Evolutionary conservation across 2,113 vertebrate species (phyloP).

Genomic region (Sinocyclocheilus maitianheensis): DNA sequence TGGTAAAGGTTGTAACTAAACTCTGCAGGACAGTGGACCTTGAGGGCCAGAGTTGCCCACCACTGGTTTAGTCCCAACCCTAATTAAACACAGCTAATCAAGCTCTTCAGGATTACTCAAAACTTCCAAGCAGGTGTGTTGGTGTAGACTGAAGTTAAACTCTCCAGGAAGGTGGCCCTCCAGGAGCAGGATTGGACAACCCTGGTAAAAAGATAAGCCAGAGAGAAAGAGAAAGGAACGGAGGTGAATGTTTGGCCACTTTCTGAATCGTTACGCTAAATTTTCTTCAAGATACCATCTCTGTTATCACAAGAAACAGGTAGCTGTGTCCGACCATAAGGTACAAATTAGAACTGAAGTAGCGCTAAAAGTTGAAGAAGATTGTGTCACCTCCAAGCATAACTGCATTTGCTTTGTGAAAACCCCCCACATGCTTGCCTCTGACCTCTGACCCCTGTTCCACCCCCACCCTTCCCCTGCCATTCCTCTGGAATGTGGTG

Average conservation of each 20-base stretch:
- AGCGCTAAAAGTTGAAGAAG: neutral
- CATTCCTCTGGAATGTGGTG: conserved; percentile 69
- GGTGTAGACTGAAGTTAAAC: too few relatives aligned
- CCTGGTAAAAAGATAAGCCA: conserved; percentile 2
- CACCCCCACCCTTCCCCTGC: conserved; percentile 34
- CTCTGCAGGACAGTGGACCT: too few relatives aligned
- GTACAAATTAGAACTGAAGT: conserved; percentile 9
- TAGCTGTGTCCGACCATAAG: neutral
- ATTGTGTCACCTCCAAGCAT: conserved; percentile 42
- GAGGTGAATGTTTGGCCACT: neutral
- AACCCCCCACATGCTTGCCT: conserved; percentile 56
- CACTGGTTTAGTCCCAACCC: too few relatives aligned
- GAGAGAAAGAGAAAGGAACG: neutral
- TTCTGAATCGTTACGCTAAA: neutral
- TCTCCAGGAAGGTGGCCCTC: neutral
- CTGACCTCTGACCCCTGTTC: conserved; percentile 50
- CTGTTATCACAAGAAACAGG: neutral
- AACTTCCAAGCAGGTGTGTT: too few relatives aligned
- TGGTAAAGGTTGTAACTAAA: neutral
- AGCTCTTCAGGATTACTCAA: too few relatives aligned
- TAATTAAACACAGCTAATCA: too few relatives aligned
- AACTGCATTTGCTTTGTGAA: conserved; percentile 59
- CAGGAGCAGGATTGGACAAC: neutral
- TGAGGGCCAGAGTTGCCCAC: too few relatives aligned
- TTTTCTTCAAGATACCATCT: neutral